Percentiles rank a stretch among this genome's conserved stretches.
These are phyloP conservation scores for Baryphthengus martii DNA, from an alignment of 2,113 vertebrate genomes.

Conservation along the genomic window DNA sequence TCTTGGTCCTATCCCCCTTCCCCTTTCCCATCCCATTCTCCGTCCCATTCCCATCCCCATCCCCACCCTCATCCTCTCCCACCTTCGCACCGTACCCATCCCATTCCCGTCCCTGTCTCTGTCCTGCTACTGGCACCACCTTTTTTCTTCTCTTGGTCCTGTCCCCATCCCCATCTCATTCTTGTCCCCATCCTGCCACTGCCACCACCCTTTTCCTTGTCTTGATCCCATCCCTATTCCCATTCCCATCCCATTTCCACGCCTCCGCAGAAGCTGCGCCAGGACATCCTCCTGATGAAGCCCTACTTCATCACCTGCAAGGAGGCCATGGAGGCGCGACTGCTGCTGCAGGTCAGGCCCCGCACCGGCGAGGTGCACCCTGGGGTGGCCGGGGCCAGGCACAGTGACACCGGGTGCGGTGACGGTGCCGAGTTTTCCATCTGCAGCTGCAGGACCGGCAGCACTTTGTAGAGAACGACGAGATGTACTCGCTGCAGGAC, in stretches of 20 bases:
- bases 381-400: neutral
- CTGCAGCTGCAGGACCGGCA: constrained; percentile 93
- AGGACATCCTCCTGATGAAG: constrained; percentile 98
- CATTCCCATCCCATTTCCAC: neutral
- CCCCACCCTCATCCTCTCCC: neutral
- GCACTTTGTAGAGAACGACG: constrained; percentile 98
- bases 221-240: neutral
- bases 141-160: neutral
- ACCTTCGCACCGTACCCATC: neutral
- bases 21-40: neutral
- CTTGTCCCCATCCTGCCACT: neutral
- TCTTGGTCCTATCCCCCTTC: neutral
- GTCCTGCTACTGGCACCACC: neutral
- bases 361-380: accelerated
- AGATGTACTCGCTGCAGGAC: constrained; percentile 98
- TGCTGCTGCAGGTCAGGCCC: constrained; percentile 87
- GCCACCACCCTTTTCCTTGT: neutral
- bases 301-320: constrained; percentile 98
- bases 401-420: accelerated
- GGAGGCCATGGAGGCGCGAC: constrained; percentile 93
- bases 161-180: neutral
- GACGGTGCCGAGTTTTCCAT: neutral
- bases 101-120: neutral
- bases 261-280: constrained; percentile 90
- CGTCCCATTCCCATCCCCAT: neutral